Evolutionary conservation across 2,113 vertebrate species (phyloP).

Genomic region (Felis catus): DNA sequence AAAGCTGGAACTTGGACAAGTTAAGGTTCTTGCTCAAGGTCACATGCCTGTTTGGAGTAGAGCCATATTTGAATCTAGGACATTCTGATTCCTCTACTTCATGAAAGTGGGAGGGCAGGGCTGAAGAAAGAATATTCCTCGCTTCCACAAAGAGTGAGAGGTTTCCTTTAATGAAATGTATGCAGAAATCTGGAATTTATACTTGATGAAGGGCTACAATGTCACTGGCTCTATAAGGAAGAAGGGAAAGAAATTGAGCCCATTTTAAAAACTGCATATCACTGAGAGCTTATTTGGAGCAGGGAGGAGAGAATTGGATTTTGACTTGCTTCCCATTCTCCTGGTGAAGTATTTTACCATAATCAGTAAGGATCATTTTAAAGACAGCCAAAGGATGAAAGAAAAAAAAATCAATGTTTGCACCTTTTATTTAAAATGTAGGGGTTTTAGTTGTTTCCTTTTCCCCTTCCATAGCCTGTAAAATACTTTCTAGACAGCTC

Average conservation of each 20-base stretch:
- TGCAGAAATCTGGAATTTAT: neutral
- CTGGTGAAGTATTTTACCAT: neutral
- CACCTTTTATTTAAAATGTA: constrained; percentile 44
- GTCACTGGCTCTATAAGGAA: neutral
- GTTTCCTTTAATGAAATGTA: neutral
- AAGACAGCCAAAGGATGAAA: constrained; percentile 28
- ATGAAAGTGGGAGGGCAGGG: neutral
- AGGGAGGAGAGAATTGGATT: neutral
- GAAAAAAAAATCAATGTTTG: neutral
- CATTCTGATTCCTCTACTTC: neutral
- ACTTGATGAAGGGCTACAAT: neutral
- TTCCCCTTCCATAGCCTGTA: constrained; percentile 24
- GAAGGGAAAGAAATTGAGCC: neutral
- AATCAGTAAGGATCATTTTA: constrained; percentile 21
- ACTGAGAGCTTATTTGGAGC: neutral
- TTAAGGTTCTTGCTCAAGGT: neutral
- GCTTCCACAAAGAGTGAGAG: neutral
- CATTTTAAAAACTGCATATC: neutral
- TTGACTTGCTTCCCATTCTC: neutral
- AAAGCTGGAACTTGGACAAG: neutral
- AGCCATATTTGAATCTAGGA: neutral
- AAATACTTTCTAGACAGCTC: constrained; percentile 47
- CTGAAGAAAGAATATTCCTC: neutral
- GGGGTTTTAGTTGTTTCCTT: constrained; percentile 48
- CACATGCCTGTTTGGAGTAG: neutral